A percentile compares a stretch with the other conserved stretches of the same genome.
Conservation (phyloP, 2,888 invertebrate genomes). For the Trichogramma dendrolimi region DNA sequence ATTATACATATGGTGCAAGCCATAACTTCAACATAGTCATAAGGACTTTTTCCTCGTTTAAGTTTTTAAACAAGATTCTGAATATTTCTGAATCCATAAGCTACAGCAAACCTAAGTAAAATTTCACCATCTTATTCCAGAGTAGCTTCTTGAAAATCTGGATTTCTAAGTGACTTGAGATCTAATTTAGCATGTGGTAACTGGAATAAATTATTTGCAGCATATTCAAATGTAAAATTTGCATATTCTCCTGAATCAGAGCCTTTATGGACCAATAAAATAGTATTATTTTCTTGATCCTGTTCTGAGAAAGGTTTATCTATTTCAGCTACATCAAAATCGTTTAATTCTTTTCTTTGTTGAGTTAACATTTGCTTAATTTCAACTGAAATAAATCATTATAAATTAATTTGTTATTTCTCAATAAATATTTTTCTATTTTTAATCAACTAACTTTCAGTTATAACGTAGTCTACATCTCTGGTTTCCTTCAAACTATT, state of each 20-base stretch:
- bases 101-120: constrained; percentile 79
- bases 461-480: constrained; percentile 97
- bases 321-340: constrained; percentile 55
- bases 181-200: constrained; percentile 58
- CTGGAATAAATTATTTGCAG: constrained; percentile 72
- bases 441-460: constrained; percentile 67
- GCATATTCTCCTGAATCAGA: constrained; percentile 92
- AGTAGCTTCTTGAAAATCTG: constrained; percentile 76
- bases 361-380: constrained; percentile 79
- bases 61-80: constrained; percentile 96
- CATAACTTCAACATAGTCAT: constrained; percentile 98
- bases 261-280: constrained; percentile 59
- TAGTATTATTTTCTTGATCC: constrained; percentile 29
- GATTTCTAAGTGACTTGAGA: constrained; percentile 75
- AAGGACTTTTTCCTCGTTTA: constrained; percentile 81
- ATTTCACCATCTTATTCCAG: constrained; percentile 70
- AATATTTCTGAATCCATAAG: constrained; percentile 96
- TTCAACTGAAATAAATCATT: constrained; percentile 65
- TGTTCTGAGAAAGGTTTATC: constrained; percentile 65
- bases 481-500: constrained; percentile 67
- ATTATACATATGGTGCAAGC: constrained; percentile 88
- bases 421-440: not conserved
- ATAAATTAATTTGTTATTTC: constrained; percentile 11
- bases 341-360: constrained; percentile 58
- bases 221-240: constrained; percentile 77